Evolutionary conservation across 2,888 invertebrate species (phyloP).

Genomic region (Melinaea marsaeus): DNA sequence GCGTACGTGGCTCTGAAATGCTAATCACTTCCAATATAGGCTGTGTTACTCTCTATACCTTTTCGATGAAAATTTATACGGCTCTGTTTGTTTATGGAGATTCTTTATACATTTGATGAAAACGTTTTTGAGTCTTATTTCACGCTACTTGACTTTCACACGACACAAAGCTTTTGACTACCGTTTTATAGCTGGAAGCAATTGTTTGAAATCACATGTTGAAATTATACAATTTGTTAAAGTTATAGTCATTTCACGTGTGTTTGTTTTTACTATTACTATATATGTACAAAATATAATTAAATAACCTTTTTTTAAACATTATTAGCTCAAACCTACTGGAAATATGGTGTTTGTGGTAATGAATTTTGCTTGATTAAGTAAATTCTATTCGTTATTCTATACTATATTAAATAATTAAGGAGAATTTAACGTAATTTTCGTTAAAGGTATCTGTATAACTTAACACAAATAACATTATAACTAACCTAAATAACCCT

Average conservation of each 20-base stretch:
- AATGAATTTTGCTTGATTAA: too few relatives aligned
- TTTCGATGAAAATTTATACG: slow-evolving; percentile 49
- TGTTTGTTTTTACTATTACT: not conserved
- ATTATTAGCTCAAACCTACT: not conserved
- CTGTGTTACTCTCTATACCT: slow-evolving; percentile 53
- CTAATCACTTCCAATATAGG: slow-evolving; percentile 72
- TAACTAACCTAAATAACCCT: slow-evolving; percentile 43
- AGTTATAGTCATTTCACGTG: too few relatives aligned
- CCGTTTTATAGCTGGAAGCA: slow-evolving; percentile 9
- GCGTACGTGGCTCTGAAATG: slow-evolving; percentile 69
- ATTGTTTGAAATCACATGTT: slow-evolving; percentile 16
- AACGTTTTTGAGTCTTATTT: slow-evolving; percentile 19
- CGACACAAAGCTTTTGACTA: slow-evolving; percentile 19
- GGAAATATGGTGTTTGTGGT: too few relatives aligned
- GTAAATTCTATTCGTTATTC: too few relatives aligned
- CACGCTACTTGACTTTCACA: slow-evolving; percentile 23
- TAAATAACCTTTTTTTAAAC: not conserved
- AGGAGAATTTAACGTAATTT: not conserved
- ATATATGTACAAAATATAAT: not conserved
- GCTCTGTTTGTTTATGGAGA: slow-evolving; percentile 61
- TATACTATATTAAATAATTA: not conserved
- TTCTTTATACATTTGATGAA: slow-evolving; percentile 30
- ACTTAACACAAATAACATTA: slow-evolving; percentile 14
- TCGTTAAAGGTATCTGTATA: slow-evolving; percentile 7
- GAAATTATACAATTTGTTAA: not conserved